Base-by-base conservation (phyloP, 2,888 invertebrate genomes). In the Drosophila subsilvestris region DNA sequence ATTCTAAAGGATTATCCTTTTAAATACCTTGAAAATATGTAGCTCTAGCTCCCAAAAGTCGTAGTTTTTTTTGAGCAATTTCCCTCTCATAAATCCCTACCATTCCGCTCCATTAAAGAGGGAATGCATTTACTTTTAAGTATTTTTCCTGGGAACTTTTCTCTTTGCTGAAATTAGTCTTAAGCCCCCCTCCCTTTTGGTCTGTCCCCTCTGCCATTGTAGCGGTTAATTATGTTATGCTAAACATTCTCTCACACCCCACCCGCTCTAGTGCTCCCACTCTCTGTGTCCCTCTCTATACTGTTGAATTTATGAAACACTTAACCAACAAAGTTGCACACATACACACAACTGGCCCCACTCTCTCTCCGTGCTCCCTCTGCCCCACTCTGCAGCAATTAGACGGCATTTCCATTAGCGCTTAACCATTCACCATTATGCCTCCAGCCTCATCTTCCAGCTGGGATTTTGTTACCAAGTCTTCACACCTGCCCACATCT, bases 321-420 rank as follows among this genome's bases (percentile, higher is more conserved):
- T 62, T 62, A 22, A 18, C 20, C 50, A 44, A 50, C 70, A 70
- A 71, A 70, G 55, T 70, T 69, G 61, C 54, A 54, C 37, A 51
- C 18, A 59, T 48, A 18, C 48, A 54, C 29, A 37, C 22, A 58
- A 53, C 48, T 57, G 55, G n/a, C n/a, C n/a, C 44, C 49, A 22
- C 44, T n/a, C n/a, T n/a, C 63, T 32, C 48, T n/a, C 43, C 60
- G 22, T 60, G 14, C 14, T 7, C 14, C 37, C n/a, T 6, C 32
- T 37, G 27, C 9, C 27, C 8, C 27, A 9, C 27, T 12, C 12
- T 32, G 32, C 32, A 32, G 67, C 81, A 84, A 80, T 80, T 80
- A 78, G 81, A 71, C 66, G 71, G 50, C 44, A 78, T 70, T 84
- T 72, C 58, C 85, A 79, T 79, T 80, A 67, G 68, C 61, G 61